phyloP scores from a whole-genome alignment of 30 jellyfish, hydroid and myxozoan genomes.

The Mastigias papua region DNA sequence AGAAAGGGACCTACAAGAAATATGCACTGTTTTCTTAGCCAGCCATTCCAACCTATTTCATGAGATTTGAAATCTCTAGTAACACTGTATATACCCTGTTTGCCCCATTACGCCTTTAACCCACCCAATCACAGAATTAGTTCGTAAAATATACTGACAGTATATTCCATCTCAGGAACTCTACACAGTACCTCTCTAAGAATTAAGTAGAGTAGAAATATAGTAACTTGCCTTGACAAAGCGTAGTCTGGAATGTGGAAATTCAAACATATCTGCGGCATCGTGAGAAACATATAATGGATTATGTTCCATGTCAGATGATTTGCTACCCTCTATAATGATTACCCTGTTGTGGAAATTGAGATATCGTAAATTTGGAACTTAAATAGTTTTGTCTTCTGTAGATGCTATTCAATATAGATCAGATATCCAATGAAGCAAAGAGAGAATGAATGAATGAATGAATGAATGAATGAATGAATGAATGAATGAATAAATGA shows the following conservation, averaged over 20 bases:
- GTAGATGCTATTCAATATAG: not conserved
- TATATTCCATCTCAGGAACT: no score
- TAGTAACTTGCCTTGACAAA: conserved; percentile 56
- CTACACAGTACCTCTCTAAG: not conserved
- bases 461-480: no score
- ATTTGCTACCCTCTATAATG: conserved; percentile 51
- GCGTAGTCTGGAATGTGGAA: conserved; percentile 57
- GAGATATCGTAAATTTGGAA: not conserved
- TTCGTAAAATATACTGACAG: no score
- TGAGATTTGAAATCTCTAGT: no score
- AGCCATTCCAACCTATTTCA: no score
- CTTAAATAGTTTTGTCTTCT: not conserved
- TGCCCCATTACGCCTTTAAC: no score
- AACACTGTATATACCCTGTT: no score
- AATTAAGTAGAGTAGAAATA: not conserved
- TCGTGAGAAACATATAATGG: conserved; percentile 80
- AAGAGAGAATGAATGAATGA: no score
- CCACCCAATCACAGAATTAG: no score
- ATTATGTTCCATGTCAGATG: conserved; percentile 81
- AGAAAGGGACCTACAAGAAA: no score
- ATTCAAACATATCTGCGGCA: conserved; percentile 63
- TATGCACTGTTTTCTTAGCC: no score
- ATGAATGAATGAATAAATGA: no score
- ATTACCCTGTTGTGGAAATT: conserved; percentile 15
- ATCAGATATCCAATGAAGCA: not conserved